Conservation (phyloP, 2,113 vertebrate species). For the Natator depressus region DNA sequence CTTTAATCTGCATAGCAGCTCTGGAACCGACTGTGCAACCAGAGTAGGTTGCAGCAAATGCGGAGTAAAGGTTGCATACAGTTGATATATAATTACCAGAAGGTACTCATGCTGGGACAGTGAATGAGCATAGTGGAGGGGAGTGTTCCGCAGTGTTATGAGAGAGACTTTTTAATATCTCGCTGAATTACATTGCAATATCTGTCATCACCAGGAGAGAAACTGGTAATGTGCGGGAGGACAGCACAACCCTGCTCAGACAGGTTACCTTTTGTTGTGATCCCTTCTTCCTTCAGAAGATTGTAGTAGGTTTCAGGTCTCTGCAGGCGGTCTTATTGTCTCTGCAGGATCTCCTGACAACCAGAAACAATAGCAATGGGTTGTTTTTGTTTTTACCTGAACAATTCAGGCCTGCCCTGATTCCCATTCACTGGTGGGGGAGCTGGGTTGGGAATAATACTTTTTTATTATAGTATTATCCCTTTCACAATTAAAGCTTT, state of each 20-base stretch:
- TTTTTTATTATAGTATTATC: neutral
- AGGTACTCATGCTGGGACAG: neutral
- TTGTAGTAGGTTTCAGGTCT: neutral
- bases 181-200: neutral
- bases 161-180: neutral
- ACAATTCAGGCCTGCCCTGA: accelerated
- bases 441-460: accelerated
- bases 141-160: neutral
- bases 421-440: accelerated
- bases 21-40: neutral
- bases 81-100: neutral
- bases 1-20: neutral
- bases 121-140: neutral
- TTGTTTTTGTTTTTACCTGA: accelerated
- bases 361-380: neutral
- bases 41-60: neutral
- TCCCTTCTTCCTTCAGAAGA: too few relatives aligned
- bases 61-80: neutral
- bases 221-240: neutral
- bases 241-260: neutral
- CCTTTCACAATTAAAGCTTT: neutral
- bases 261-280: neutral
- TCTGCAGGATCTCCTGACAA: neutral
- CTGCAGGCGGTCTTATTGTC: neutral
- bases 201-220: neutral